Base-by-base conservation (phyloP, 1,140 invertebrate species). In the Drosophila malerkotliana region DNA sequence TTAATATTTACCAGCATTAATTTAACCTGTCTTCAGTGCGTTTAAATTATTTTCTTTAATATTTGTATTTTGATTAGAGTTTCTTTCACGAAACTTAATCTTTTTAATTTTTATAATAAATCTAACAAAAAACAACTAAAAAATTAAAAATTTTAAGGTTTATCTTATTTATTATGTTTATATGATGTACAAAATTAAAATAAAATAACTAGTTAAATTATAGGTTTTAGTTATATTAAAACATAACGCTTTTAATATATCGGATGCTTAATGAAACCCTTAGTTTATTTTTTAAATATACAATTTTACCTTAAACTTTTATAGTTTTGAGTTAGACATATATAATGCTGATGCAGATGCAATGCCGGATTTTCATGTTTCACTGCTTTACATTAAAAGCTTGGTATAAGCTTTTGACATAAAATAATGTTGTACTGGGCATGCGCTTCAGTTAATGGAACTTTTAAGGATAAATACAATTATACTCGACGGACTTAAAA, bases 401-500 rank as follows among this genome's bases (percentile, higher is more conserved):
- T 73, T 28, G 5, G 9, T 1, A 21, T 7, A 45, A 78, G 74
- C 79, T 82, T 58, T 55, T 39, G 15, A 32, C 45, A 61, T 30
- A 57, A 62, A 61, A 37, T 59, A 72, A 47, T 48, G 10, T 10
- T 48, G 37, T 3, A 53, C 73, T 75, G 60, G 34, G 73, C 81
- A 73, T 84, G 81, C 77, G 81, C 72, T 37, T 58, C 21, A 56
- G 6, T 9, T 21, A 34, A 44, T 76, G 63, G 77, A 82, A 84
- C 85, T 79, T 72, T 72, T 58, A 79, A 83, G 79, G 66, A 84
- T 78, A 85, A 89, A 89, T 87, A 85, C 71, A 84, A 82, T 89
- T 85, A 82, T 88, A 79, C 75, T 79, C 72, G 71, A 62, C 76
- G 59, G 66, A 58, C 83, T 75, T 80, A 48, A 79, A 72, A 53